These are phyloP conservation scores for Nomada flava DNA, from an alignment of 2,888 invertebrate species.

Conservation along the genomic window DNA sequence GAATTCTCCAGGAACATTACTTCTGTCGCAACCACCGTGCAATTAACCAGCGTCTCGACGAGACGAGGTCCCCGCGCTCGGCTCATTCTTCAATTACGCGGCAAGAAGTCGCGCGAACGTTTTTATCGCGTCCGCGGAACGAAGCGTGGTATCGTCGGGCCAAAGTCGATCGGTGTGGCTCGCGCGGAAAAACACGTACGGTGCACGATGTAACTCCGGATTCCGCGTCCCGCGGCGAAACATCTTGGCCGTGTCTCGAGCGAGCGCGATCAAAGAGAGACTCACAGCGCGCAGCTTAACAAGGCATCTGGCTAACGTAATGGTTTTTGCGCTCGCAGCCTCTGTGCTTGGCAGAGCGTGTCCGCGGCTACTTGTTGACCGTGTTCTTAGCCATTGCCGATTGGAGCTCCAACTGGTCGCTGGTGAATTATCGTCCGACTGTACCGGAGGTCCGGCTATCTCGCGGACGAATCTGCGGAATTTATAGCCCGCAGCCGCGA, in stretches of 20 bases:
- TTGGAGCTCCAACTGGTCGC: conserved; percentile 56
- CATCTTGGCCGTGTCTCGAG: conserved; percentile 1
- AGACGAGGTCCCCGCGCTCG: background rate
- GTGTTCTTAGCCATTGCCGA: conserved; percentile 65
- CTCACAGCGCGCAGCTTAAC: conserved; percentile 43
- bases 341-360: conserved; percentile 69
- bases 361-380: conserved; percentile 78
- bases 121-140: background rate
- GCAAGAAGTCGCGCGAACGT: background rate
- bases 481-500: conserved; percentile 78
- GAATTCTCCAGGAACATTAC: background rate
- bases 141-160: background rate
- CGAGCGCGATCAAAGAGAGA: conserved; percentile 43
- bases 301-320: conserved; percentile 67
- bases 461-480: conserved; percentile 76
- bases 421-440: conserved; percentile 77
- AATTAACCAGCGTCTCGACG: background rate
- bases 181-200: conserved; percentile 12
- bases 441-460: conserved; percentile 72
- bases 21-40: background rate
- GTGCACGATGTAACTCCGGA: conserved; percentile 10
- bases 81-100: conserved; percentile 4
- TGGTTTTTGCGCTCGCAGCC: conserved; percentile 69
- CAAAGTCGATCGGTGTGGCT: conserved; percentile 2
- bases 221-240: conserved; percentile 21